Evolutionary conservation across 2,113 vertebrate genomes (phyloP), one percentile per base, ranked within the genome.

Genomic region (Pungitius pungitius): DNA sequence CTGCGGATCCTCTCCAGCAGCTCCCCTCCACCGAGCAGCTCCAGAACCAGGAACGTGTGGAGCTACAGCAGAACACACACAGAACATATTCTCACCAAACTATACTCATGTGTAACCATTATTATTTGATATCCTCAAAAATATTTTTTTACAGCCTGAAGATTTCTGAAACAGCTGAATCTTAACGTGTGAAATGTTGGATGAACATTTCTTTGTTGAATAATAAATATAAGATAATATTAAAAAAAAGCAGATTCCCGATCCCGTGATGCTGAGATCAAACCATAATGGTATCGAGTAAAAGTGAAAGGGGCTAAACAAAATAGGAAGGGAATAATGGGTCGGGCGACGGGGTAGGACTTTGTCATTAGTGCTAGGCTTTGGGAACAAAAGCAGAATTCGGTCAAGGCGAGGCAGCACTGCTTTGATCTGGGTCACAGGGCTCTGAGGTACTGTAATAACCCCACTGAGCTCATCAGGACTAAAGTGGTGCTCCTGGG

Each of bases 41-140:
- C 98, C 95, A 99, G 95, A 43, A 99, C 96, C 58, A 99, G 92
- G 83, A 96, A 99, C 0, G 97, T 96, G 87, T 99, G 98, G 78
- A 99, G 95, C 98, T 99, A 73, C 73, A 84, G 76, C 24, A 69
- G 33, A 61, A 75, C 40, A 81, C n/a, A 70, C 55, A 73, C 39
- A 66, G 51, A 87, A 1, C 52, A 24, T 24, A 58, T 20, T 27
- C 70, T 75, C 17, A 51, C 15, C 12, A 35, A 18, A 22, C 42
- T 39, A 24, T 47, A 78, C n/a, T 24, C 49, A 63, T 55, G 35
- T 42, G 2, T 6, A 67, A n/a, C 57, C 37, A 47, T 47, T 56
- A 56, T 57, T 47, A 54, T 71, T 24, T 49, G 51, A 52, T 58
- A 49, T 18, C 18, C 27, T 49, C 18, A 70, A 30, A 47, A 39